A percentile compares a stretch with the other conserved stretches of the same genome.
Conservation (phyloP, 2,113 vertebrate genomes). For the Salvelinus sp. region DNA sequence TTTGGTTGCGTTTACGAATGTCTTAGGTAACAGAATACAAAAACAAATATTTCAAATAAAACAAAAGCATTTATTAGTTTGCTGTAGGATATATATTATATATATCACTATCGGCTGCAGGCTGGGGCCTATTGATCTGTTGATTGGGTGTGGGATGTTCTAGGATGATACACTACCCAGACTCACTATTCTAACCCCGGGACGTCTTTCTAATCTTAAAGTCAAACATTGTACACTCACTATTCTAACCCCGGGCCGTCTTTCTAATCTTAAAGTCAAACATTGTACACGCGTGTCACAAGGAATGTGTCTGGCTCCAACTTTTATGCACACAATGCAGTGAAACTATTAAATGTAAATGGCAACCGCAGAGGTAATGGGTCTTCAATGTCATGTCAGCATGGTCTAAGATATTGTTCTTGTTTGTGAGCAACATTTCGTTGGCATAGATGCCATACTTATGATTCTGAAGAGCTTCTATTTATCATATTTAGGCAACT, state of each 20-base stretch:
- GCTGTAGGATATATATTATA: too few relatives aligned
- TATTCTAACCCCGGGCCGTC: neutral
- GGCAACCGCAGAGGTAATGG: neutral
- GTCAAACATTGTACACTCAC: neutral
- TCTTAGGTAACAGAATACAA: too few relatives aligned
- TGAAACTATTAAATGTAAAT: neutral
- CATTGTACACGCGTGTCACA: neutral
- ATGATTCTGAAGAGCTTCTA: neutral
- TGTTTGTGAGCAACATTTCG: neutral
- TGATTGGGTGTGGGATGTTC: neutral
- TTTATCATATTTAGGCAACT: neutral
- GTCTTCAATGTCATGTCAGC: neutral
- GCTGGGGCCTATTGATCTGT: neutral
- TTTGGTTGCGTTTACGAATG: too few relatives aligned
- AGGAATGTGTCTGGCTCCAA: conserved; percentile 2
- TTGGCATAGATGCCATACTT: neutral
- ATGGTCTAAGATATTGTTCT: neutral
- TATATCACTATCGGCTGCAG: too few relatives aligned
- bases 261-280: neutral
- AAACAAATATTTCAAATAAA: too few relatives aligned
- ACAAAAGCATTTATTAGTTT: too few relatives aligned
- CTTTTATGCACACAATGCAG: neutral
- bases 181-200: neutral
- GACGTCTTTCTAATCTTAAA: neutral
- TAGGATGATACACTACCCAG: too few relatives aligned